Evolutionary conservation across 1,140 invertebrate genomes (phyloP), one percentile per base, ranked within the genome.

Genomic region (Anastatus disparis): DNA sequence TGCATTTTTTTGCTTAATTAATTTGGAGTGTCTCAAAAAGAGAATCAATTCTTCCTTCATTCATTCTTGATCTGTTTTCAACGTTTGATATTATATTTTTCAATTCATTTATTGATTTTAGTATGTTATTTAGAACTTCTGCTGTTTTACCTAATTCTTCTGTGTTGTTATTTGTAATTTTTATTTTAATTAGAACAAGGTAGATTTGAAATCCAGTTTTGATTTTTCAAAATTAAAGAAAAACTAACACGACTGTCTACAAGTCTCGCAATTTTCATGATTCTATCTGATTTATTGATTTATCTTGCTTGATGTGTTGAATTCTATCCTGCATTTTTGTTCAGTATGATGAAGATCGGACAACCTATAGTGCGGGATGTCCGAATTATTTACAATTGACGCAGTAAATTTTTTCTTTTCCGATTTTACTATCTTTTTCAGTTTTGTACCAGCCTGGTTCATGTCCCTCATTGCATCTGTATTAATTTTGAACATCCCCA

Each of bases 301-400:
- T 27, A 24, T 72, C 12, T 27, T 52, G 4, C 3, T 46, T 6
- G 15, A n/a, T 35, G 10, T 22, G 22, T 24, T 22, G 24, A 27
- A 10, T 24, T 20, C 31, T 74, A 20, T 61, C 20, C 26, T 55
- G 10, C 2, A 10, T 12, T 2, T 29, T 55, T 29, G 27, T 27
- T 29, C 12, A 29, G 27, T 29, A 24, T 3, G 20, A 7, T 2
- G 3, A 50, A 24, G 2, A 59, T n/a, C 72, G 72, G 4, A 69
- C 72, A 62, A 48, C 62, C n/a, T 74, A 75, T 0, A 59, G 68
- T 2, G 69, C 74, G 1, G 74, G 38, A 42, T 69, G 66, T n/a
- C 65, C 65, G 1, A 22, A 6, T 3, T 46, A 9, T 29, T 31
- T 31, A n/a, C 50, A 53, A 53, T 53, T 29, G 27, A 29, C 26